Evolutionary conservation across 2,888 invertebrate species (phyloP).

Genomic region (Meandrusa payeni): DNA sequence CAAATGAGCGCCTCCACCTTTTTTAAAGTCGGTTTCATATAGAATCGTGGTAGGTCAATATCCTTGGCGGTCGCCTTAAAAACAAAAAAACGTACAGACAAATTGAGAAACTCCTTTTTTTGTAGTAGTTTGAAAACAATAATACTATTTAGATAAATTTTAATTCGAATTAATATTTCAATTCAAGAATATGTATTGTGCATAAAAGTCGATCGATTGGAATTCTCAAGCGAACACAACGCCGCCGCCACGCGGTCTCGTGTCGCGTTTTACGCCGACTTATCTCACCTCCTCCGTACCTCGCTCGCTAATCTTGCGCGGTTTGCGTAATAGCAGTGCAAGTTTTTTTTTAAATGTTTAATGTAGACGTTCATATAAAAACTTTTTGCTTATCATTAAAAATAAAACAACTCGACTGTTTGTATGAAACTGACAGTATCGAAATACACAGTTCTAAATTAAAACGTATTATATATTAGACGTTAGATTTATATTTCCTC

Average conservation of each 20-base stretch:
- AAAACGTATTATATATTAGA: slow-evolving; percentile 12
- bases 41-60: no score
- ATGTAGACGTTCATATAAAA: slow-evolving; percentile 16
- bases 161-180: no score
- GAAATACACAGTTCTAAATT: slow-evolving; percentile 1
- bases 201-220: slow-evolving; percentile 27
- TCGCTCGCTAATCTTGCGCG: slow-evolving; percentile 14
- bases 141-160: no score
- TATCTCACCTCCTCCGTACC: slow-evolving; percentile 32
- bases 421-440: slow-evolving; percentile 1
- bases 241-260: slow-evolving; percentile 63
- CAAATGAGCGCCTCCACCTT: no score
- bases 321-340: slow-evolving; percentile 4
- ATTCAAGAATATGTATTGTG: slow-evolving; percentile 7
- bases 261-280: slow-evolving; percentile 33
- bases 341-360: slow-evolving; percentile 17
- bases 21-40: no score
- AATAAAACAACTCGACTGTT: no score
- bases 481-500: slow-evolving; percentile 5
- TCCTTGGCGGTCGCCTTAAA: no score
- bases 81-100: no score
- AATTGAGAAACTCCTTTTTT: no score
- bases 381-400: slow-evolving; percentile 13
- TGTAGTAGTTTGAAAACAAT: no score
- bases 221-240: slow-evolving; percentile 30